phyloP scores from a whole-genome alignment of 2,888 invertebrate species.

The Maniola hyperantus region DNA sequence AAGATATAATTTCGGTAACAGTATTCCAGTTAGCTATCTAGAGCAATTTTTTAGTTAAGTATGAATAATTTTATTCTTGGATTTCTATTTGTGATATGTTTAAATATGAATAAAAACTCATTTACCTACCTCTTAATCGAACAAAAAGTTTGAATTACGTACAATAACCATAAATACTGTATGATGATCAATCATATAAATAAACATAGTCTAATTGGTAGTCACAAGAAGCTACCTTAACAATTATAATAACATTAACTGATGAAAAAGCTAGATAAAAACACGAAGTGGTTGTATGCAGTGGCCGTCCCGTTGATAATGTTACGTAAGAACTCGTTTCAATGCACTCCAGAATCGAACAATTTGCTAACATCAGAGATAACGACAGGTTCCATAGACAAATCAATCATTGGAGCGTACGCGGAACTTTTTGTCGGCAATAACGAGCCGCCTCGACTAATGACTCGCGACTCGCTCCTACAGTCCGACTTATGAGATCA shows the following conservation, averaged over 20 bases:
- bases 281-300: slow-evolving; percentile 7
- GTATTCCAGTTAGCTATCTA: neutral
- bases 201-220: slow-evolving; percentile 7
- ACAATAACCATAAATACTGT: slow-evolving; percentile 10
- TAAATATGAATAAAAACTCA: neutral
- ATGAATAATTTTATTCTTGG: neutral
- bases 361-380: slow-evolving; percentile 64
- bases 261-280: slow-evolving; percentile 16
- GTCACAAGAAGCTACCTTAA: slow-evolving; percentile 16
- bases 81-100: neutral
- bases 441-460: slow-evolving; percentile 62
- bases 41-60: too few species aligned
- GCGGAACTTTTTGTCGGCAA: slow-evolving; percentile 62
- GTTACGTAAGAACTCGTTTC: slow-evolving; percentile 17
- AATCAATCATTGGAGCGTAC: slow-evolving; percentile 67
- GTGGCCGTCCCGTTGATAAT: slow-evolving; percentile 8
- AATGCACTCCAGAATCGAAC: slow-evolving; percentile 54
- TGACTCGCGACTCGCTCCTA: slow-evolving; percentile 52
- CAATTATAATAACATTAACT: slow-evolving; percentile 17
- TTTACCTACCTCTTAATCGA: neutral
- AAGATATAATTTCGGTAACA: neutral
- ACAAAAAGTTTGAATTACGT: slow-evolving; percentile 14
- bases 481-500: slow-evolving; percentile 42
- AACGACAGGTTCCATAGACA: slow-evolving; percentile 62
- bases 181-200: slow-evolving; percentile 7